Evolutionary conservation across 1,140 invertebrate genomes (phyloP).

Genomic region (Ooceraea biroi): DNA sequence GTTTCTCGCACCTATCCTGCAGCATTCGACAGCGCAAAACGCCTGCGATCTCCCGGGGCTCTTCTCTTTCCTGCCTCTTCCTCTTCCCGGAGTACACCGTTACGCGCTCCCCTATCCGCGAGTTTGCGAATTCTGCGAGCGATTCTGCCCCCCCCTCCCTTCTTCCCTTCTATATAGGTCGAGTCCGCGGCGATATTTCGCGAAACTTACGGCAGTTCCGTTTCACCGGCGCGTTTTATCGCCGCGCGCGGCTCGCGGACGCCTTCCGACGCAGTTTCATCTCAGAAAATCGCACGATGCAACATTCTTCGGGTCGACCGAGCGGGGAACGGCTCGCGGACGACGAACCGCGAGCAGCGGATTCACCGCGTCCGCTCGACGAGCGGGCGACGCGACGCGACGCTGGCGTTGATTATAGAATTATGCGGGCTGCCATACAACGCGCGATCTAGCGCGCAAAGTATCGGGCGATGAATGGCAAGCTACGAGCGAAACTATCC

Average conservation of each 20-base stretch:
- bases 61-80: not conserved
- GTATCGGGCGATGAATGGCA: not conserved
- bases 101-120: constrained; percentile 36
- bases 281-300: constrained; percentile 28
- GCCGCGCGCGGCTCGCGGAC: constrained; percentile 18
- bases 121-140: constrained; percentile 46
- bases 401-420: not conserved
- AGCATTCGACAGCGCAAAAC: constrained; percentile 30
- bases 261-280: constrained; percentile 29
- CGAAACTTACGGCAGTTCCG: constrained; percentile 50
- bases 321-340: constrained; percentile 2
- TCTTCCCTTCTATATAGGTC: not conserved
- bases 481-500: not conserved
- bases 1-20: constrained; percentile 53
- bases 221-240: constrained; percentile 41
- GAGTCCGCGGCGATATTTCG: constrained; percentile 26
- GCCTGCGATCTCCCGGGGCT: constrained; percentile 34
- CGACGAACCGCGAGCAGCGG: not conserved
- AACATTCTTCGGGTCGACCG: not conserved
- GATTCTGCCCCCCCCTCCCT: not conserved
- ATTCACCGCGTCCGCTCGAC: not conserved
- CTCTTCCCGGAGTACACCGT: constrained; percentile 40
- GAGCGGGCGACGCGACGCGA: not conserved
- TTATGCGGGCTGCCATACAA: constrained; percentile 32
- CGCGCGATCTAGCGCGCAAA: constrained; percentile 19